These are phyloP conservation scores for Caenorhabditis doughertyi DNA, from an alignment of 2,888 invertebrate genomes.

Conservation along the genomic window DNA sequence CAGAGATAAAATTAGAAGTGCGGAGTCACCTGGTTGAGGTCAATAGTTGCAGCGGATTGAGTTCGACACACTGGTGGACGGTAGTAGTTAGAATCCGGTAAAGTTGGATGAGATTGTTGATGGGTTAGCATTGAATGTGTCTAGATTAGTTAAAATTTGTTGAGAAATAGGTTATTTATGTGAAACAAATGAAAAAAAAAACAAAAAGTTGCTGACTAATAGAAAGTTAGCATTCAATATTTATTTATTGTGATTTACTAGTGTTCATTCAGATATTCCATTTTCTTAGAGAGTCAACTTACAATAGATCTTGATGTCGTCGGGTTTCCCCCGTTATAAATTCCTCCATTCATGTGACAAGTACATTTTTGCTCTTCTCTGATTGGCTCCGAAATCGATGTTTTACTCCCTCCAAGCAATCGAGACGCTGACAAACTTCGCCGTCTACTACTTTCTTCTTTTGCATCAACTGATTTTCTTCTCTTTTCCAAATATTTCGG, in stretches of 20 bases:
- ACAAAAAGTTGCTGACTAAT: background rate
- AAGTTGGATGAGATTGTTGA: conserved; percentile 39
- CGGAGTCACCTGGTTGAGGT: conserved; percentile 63
- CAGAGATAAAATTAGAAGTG: conserved; percentile 12
- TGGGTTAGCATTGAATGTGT: conserved; percentile 51
- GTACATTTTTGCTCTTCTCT: conserved; percentile 68
- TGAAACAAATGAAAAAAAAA: background rate
- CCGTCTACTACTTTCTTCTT: conserved; percentile 61
- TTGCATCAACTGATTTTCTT: conserved; percentile 66
- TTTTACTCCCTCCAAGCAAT: conserved; percentile 65
- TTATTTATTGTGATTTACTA: background rate
- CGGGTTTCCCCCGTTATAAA: conserved; percentile 51
- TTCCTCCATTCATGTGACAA: conserved; percentile 65
- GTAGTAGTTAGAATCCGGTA: conserved; percentile 49
- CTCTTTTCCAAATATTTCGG: conserved; percentile 74
- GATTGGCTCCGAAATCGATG: conserved; percentile 58
- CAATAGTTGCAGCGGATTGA: conserved; percentile 72
- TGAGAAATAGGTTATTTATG: background rate
- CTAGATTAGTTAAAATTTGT: conserved; percentile 52
- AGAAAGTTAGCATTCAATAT: background rate
- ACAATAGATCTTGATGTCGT: conserved; percentile 52
- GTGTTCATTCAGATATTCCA: background rate
- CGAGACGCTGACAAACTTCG: conserved; percentile 69
- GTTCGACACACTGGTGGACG: conserved; percentile 66
- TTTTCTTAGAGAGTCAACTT: background rate